Conservation (phyloP, 2,888 invertebrate species). For the Pristionchus japonicus region DNA sequence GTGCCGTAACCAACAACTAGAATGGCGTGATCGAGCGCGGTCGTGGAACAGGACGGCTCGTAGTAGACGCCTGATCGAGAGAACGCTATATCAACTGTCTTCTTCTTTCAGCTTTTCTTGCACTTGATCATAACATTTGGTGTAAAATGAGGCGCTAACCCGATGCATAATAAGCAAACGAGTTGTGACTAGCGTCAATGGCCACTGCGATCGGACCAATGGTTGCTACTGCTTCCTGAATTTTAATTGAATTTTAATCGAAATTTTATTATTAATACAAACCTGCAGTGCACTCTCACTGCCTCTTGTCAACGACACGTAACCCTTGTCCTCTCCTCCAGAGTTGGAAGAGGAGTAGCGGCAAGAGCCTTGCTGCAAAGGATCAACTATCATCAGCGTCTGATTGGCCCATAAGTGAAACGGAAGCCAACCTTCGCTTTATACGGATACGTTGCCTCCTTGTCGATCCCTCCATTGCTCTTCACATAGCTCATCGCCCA, state of each 20-base stretch:
- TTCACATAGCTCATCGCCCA: background rate
- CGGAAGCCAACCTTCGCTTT: slow-evolving; percentile 81
- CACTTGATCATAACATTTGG: too few relatives aligned
- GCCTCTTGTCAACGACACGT: background rate
- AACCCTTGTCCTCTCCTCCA: slow-evolving; percentile 12
- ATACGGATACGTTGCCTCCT: slow-evolving; percentile 88
- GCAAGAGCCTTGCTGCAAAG: background rate
- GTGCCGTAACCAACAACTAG: slow-evolving; percentile 12
- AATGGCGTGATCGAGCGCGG: slow-evolving; percentile 15
- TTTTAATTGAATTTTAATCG: background rate
- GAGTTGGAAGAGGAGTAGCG: background rate
- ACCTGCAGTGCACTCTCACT: slow-evolving; percentile 48
- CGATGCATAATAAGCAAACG: slow-evolving; percentile 59
- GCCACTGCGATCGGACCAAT: slow-evolving; percentile 55
- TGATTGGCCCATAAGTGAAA: too few relatives aligned
- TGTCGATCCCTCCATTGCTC: slow-evolving; percentile 80
- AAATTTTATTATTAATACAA: background rate
- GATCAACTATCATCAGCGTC: too few relatives aligned
- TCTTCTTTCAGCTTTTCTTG: too few relatives aligned
- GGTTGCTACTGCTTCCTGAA: slow-evolving; percentile 48
- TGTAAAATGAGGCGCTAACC: too few relatives aligned
- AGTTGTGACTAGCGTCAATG: slow-evolving; percentile 52
- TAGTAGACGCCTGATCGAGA: background rate
- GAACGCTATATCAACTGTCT: too few relatives aligned
- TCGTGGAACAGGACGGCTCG: background rate